A percentile compares a stretch with the other conserved stretches of the same genome.
Conservation (phyloP, 1,140 invertebrate genomes). For the Diuraphis noxia region DNA sequence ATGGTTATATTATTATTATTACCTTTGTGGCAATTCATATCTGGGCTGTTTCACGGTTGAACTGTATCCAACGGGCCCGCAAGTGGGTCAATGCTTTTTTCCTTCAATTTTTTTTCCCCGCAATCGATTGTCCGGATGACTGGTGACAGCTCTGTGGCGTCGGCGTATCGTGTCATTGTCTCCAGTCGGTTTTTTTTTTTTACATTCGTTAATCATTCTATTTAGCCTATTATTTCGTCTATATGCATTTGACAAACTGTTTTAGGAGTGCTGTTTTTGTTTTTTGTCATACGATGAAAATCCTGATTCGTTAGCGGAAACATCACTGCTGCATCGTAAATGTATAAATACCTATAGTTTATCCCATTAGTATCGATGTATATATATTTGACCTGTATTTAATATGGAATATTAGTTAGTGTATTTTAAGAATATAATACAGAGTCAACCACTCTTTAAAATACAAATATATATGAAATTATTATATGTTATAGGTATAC, state of each 20-base stretch:
- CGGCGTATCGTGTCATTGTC: conserved; percentile 48
- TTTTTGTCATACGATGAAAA: conserved; percentile 17
- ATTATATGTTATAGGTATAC: background rate
- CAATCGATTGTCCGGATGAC: conserved; percentile 52
- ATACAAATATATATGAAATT: background rate
- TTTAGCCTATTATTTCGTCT: conserved; percentile 18
- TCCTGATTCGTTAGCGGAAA: background rate
- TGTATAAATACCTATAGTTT: background rate
- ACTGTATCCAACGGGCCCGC: conserved; percentile 44
- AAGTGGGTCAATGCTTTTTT: conserved; percentile 54
- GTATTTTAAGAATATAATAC: background rate
- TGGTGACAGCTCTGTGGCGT: conserved; percentile 43
- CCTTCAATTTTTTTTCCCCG: conserved; percentile 31
- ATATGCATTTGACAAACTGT: background rate
- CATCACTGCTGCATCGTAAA: background rate
- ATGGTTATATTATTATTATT: conserved; percentile 24
- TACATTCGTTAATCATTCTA: conserved; percentile 43
- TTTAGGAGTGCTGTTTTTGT: conserved; percentile 30
- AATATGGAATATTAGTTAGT: background rate
- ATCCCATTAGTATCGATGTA: background rate
- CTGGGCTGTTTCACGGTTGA: conserved; percentile 53
- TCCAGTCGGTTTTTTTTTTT: conserved; percentile 23
- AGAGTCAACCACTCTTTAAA: background rate
- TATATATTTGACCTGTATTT: conserved; percentile 10
- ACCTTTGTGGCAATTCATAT: conserved; percentile 44